phyloP scores from a whole-genome alignment of 2,113 vertebrate species.

The Taxidea taxus region DNA sequence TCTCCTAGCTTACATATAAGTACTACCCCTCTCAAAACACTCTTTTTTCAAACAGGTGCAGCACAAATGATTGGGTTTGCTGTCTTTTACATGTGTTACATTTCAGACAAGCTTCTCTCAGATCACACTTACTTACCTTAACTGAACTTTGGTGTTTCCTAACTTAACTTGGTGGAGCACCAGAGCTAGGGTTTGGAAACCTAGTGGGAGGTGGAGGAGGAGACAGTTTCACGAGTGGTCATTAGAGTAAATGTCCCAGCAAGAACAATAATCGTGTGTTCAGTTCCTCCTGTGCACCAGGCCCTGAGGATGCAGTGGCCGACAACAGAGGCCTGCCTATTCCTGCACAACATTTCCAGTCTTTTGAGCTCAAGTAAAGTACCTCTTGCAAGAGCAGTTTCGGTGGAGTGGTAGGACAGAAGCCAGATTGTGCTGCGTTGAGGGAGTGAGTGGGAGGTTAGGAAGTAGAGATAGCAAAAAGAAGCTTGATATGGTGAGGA shows the following conservation, averaged over 20 bases:
- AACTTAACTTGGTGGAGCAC: background rate
- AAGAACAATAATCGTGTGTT: background rate
- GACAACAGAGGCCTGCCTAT: background rate
- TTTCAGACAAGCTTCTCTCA: background rate
- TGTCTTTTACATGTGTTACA: background rate
- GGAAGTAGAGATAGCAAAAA: background rate
- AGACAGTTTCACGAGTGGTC: background rate
- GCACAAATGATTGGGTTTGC: background rate
- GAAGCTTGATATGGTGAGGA: background rate
- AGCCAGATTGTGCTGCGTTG: background rate
- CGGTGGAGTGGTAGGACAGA: background rate
- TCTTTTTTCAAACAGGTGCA: background rate
- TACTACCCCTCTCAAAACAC: background rate
- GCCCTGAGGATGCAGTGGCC: background rate
- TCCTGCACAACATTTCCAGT: background rate
- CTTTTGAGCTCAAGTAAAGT: background rate
- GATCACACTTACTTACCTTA: background rate
- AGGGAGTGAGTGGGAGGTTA: slow-evolving; percentile 36
- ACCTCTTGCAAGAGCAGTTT: background rate
- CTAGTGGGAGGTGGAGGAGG: background rate
- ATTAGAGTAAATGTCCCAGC: background rate
- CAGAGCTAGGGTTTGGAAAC: background rate
- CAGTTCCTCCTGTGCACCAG: background rate
- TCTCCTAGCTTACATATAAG: background rate
- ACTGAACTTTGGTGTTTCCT: slow-evolving; percentile 9